phyloP scores from a whole-genome alignment of 1,140 invertebrate species.

The Brachionus rubens region DNA sequence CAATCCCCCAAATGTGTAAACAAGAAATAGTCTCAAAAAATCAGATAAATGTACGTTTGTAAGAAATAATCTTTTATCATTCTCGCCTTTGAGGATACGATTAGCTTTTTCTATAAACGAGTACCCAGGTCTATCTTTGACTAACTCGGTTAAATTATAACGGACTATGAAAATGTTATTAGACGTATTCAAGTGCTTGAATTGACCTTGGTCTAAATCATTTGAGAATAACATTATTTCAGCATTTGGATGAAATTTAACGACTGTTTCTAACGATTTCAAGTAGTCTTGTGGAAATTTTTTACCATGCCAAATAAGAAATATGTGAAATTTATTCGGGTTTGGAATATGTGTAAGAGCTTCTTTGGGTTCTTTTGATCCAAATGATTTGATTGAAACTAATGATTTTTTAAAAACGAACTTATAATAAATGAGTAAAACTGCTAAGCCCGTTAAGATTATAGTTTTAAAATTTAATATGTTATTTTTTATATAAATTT shows the following conservation, averaged over 20 bases:
- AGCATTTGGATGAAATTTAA: constrained; percentile 18
- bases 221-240: constrained; percentile 22
- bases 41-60: background rate
- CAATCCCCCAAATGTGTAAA: background rate
- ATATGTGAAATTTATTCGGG: background rate
- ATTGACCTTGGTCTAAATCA: background rate
- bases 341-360: background rate
- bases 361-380: too few species aligned
- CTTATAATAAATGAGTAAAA: too few species aligned
- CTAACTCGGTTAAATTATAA: background rate
- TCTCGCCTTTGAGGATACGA: background rate
- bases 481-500: too few species aligned
- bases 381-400: too few species aligned
- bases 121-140: background rate
- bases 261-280: background rate
- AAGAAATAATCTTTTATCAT: background rate
- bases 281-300: background rate
- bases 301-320: background rate
- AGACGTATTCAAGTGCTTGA: background rate
- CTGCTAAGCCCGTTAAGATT: too few species aligned
- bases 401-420: too few species aligned
- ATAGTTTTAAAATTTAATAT: too few species aligned
- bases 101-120: background rate
- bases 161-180: background rate
- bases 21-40: background rate